Evolutionary conservation across 2,113 vertebrate genomes (phyloP).

Genomic region (Dendropsophus ebraccatus): DNA sequence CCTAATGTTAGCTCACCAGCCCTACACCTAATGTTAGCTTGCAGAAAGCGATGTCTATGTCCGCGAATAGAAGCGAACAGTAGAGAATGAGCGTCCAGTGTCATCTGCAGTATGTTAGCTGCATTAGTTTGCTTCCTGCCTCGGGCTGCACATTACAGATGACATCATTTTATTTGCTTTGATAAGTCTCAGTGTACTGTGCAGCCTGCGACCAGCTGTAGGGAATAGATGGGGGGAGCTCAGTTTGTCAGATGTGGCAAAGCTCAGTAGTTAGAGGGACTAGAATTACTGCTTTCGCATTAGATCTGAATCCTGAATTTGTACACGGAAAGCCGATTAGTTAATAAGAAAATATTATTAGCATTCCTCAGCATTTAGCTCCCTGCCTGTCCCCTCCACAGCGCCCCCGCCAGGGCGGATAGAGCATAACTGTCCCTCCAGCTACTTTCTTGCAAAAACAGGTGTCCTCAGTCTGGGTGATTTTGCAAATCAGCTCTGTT

Average conservation of each 20-base stretch:
- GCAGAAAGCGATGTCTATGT: neutral
- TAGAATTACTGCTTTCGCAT: neutral
- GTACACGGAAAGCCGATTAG: neutral
- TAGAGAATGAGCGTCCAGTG: neutral
- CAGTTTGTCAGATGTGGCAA: neutral
- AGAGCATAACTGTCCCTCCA: neutral
- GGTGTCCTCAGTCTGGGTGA: no score
- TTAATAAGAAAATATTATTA: neutral
- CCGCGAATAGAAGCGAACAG: neutral
- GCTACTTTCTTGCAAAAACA: no score
- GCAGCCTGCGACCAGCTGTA: slow-evolving; percentile 14
- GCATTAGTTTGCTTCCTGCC: neutral
- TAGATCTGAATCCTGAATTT: neutral
- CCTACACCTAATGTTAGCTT: neutral
- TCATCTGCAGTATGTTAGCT: neutral
- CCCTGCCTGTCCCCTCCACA: neutral
- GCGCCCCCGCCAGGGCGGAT: neutral
- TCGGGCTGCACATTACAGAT: slow-evolving; percentile 12
- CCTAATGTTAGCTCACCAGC: no score
- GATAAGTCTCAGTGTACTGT: neutral
- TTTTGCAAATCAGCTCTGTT: no score
- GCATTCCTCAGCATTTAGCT: neutral
- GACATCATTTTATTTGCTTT: slow-evolving; percentile 50
- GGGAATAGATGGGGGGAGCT: neutral
- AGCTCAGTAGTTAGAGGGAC: neutral